Evolutionary conservation across 1,140 invertebrate genomes (phyloP), one percentile per base, ranked within the genome.

Genomic region (Melanaphis sacchari): DNA sequence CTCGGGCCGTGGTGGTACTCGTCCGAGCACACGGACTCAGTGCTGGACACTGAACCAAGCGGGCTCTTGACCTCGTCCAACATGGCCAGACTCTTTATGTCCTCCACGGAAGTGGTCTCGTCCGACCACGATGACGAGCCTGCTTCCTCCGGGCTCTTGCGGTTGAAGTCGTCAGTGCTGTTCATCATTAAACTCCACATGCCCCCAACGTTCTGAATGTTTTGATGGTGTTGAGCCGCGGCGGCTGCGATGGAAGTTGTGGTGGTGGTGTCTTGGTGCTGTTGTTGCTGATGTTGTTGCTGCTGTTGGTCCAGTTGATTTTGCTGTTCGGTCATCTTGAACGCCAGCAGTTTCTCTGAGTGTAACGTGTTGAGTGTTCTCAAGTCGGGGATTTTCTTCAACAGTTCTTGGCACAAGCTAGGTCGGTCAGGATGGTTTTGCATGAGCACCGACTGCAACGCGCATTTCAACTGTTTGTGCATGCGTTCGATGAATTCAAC

Each of bases 321-420:
- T 95, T 98, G 98, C 94, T 98, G 97, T 95, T 98, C 97, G 38
- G 98, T 98, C 97, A 97, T 97, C 94, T 98, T 98, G 95, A 98
- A 98, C 2, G 98, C 98, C 31, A 99, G 96, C 46, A 99, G 96
- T 95, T 99, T 99, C 95, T 99, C 99, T 1, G 98, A 99, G 95
- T 99, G 99, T 24, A 99, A 96, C 6, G 98, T 99, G 95, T 99
- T 99, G 76, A 99, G 95, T 1, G 99, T 99, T 94, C 98, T 96
- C 94, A 99, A 96, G 95, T 99, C 99, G 2, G 98, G 98, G 93
- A 99, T 98, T 94, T 99, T 99, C 95, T 98, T 98, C 95, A 99
- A 97, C 94, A 99, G 95, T 95, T 99, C 98, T 89, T 97, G 96
- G 92, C 98, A 96, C 93, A 99, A 97, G 91, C 97, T 97, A 0